phyloP scores from a whole-genome alignment of 2,888 invertebrate species.

The Alloplasta piceator region DNA sequence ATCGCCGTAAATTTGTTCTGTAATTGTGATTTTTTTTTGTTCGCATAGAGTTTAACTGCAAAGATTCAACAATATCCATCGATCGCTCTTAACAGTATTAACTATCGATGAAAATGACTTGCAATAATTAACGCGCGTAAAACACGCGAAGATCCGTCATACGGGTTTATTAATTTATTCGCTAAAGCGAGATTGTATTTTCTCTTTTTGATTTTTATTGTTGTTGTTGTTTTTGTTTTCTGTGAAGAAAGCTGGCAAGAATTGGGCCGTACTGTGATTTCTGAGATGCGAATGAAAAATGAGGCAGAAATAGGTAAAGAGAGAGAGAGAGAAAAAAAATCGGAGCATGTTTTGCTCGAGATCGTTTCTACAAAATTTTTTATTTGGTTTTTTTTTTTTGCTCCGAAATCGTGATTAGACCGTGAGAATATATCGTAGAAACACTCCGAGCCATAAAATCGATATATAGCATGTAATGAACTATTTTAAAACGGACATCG shows the following conservation, averaged over 20 bases:
- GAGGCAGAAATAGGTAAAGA: not conserved
- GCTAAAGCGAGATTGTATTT: not conserved
- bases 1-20: slow-evolving; percentile 47
- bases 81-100: slow-evolving; percentile 71
- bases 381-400: not conserved
- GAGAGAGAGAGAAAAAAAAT: not conserved
- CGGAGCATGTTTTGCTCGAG: not conserved
- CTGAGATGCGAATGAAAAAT: not conserved
- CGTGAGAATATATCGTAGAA: slow-evolving; percentile 31
- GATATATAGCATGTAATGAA: slow-evolving; percentile 2
- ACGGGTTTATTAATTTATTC: slow-evolving; percentile 23
- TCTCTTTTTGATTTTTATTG: too few relatives aligned
- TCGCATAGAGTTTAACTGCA: not conserved
- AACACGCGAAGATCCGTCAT: slow-evolving; percentile 33
- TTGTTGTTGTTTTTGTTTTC: slow-evolving; percentile 3
- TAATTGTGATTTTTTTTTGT: slow-evolving; percentile 5
- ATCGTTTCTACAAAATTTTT: not conserved
- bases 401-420: slow-evolving; percentile 14
- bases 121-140: slow-evolving; percentile 51
- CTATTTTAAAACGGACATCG: slow-evolving; percentile 28
- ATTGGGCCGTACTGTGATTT: not conserved
- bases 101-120: slow-evolving; percentile 54
- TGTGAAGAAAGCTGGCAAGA: not conserved
- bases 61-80: slow-evolving; percentile 24
- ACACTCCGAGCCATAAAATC: slow-evolving; percentile 45